phyloP scores from a whole-genome alignment of 2,797 vertebrate genomes.

The Carapus acus region DNA sequence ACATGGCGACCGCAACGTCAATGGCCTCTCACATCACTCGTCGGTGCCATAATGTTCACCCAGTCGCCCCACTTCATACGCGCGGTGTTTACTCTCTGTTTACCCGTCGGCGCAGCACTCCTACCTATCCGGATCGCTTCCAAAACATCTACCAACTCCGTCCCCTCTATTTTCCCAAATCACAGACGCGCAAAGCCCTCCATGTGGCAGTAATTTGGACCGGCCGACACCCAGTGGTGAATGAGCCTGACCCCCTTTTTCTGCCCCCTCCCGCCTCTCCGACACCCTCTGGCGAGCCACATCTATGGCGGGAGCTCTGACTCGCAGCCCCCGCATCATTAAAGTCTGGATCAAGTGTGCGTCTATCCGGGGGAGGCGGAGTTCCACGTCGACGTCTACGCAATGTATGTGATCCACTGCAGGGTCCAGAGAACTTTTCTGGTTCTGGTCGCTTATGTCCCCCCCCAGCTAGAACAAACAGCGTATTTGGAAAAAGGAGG shows the following conservation, averaged over 20 bases:
- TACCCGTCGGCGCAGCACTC: slow-evolving; percentile 6
- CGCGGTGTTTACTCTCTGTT: slow-evolving; percentile 35
- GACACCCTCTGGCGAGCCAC: slow-evolving; percentile 67
- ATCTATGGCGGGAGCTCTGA: slow-evolving; percentile 62
- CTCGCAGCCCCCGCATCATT: slow-evolving; percentile 50
- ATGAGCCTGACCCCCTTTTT: slow-evolving; percentile 55
- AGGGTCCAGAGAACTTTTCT: slow-evolving; percentile 30
- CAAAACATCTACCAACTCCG: slow-evolving; percentile 21
- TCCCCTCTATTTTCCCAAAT: slow-evolving; percentile 37
- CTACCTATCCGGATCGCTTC: slow-evolving; percentile 26
- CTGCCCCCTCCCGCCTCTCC: slow-evolving; percentile 46
- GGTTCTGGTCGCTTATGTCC: slow-evolving; percentile 28
- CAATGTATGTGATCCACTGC: slow-evolving; percentile 15
- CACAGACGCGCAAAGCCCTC: slow-evolving; percentile 42
- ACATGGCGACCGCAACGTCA: slow-evolving; percentile 42
- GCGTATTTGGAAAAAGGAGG: slow-evolving; percentile 40
- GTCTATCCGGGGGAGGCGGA: slow-evolving; percentile 10
- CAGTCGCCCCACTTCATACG: slow-evolving; percentile 9
- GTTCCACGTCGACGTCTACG: slow-evolving; percentile 4
- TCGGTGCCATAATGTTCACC: slow-evolving; percentile 19
- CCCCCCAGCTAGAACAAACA: slow-evolving; percentile 10
- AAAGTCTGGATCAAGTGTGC: slow-evolving; percentile 45
- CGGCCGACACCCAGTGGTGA: slow-evolving; percentile 59
- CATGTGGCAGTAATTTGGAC: slow-evolving; percentile 67
- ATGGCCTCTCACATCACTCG: slow-evolving; percentile 39